Evolutionary conservation across 2,888 invertebrate species (phyloP).

Genomic region (Callyntrura guangdongensis): DNA sequence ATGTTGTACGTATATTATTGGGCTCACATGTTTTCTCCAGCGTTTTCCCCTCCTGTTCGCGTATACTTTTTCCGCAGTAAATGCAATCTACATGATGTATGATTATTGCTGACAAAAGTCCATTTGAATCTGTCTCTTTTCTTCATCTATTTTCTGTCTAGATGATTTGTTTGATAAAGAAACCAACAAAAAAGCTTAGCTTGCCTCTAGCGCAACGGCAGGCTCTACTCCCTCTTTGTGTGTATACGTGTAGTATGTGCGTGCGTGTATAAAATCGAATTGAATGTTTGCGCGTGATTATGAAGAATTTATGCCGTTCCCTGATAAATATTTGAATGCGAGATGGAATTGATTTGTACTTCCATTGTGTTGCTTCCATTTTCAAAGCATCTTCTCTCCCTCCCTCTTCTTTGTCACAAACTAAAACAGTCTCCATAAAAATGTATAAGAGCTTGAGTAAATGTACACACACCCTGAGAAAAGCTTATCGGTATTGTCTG

Average conservation of each 20-base stretch:
- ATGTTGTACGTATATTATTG: no score
- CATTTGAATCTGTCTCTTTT: conserved; percentile 15
- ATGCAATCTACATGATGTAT: no score
- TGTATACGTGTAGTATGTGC: not conserved
- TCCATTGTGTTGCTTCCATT: no score
- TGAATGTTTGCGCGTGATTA: not conserved
- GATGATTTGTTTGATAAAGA: conserved; percentile 40
- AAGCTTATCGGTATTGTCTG: no score
- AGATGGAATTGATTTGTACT: conserved; percentile 67
- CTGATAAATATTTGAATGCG: conserved; percentile 47
- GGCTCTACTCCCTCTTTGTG: not conserved
- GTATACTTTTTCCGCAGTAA: no score
- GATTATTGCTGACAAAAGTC: conserved; percentile 22
- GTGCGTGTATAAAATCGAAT: not conserved
- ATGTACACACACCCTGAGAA: no score
- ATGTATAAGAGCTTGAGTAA: no score
- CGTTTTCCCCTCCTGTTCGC: no score
- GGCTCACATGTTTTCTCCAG: no score
- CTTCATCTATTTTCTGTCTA: not conserved
- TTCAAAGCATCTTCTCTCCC: conserved; percentile 8
- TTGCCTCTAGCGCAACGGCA: not conserved
- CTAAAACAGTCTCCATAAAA: not conserved
- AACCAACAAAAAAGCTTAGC: not conserved
- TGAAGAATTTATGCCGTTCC: conserved; percentile 34
- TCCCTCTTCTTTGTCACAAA: not conserved